Evolutionary conservation across 2,113 vertebrate genomes (phyloP).

Genomic region (Boulengeromyrus knoepffleri): DNA sequence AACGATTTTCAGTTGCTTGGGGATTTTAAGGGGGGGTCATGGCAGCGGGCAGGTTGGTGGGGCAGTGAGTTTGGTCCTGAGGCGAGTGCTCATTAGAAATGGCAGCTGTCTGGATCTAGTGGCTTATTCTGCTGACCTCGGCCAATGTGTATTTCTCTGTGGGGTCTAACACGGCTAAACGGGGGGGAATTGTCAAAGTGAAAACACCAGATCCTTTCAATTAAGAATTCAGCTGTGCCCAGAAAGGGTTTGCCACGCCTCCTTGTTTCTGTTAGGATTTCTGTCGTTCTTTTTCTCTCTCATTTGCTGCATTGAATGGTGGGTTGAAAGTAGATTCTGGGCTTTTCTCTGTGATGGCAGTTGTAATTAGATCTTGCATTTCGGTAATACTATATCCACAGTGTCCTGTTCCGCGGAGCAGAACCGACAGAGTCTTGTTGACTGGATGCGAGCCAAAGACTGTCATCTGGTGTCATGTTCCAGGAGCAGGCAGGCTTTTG

Average conservation of each 20-base stretch:
- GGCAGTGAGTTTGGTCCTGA: not conserved
- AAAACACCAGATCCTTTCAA: slow-evolving; percentile 17
- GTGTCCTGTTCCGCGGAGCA: not conserved
- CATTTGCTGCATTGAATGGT: not conserved
- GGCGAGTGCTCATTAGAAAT: slow-evolving; percentile 7
- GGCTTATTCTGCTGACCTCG: slow-evolving; percentile 12
- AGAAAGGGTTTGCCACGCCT: not conserved
- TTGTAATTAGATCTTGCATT: not conserved
- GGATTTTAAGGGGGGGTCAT: not conserved
- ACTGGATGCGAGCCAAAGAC: not conserved
- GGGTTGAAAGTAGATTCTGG: not conserved
- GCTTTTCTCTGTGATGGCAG: not conserved
- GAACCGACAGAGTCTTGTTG: not conserved
- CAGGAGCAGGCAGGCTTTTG: not conserved
- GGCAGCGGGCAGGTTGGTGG: not conserved
- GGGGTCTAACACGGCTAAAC: slow-evolving; percentile 9
- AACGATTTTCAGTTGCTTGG: not conserved
- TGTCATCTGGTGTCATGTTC: not conserved
- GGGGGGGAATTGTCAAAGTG: slow-evolving; percentile 6
- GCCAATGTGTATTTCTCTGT: not conserved
- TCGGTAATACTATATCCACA: not conserved
- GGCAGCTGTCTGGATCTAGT: not conserved
- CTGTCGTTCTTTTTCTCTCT: not conserved
- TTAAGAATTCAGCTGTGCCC: slow-evolving; percentile 9
- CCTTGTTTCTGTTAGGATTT: not conserved